These are phyloP conservation scores for Phalacrocorax carbo DNA, from an alignment of 2,113 vertebrate genomes.

Conservation along the genomic window DNA sequence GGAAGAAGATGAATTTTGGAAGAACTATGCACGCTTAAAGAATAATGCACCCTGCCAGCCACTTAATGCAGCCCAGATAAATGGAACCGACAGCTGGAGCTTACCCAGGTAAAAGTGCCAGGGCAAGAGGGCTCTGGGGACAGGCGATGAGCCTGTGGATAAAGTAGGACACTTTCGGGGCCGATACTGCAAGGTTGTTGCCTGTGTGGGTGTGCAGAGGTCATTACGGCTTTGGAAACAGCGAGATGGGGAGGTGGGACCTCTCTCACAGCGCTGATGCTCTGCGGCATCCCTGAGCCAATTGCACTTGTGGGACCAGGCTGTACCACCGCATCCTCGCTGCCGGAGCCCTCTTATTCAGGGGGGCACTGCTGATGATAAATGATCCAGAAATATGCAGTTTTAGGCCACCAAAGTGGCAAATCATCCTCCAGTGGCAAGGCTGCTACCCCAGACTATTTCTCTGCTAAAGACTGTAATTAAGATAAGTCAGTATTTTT, in stretches of 20 bases:
- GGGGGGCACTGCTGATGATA: neutral
- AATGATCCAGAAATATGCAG: neutral
- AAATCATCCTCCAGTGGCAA: neutral
- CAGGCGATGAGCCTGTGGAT: neutral
- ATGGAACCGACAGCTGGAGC: neutral
- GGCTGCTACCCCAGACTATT: neutral
- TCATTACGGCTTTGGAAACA: neutral
- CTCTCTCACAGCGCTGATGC: fast-evolving
- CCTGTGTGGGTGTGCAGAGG: neutral
- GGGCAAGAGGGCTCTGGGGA: neutral
- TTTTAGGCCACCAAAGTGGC: neutral
- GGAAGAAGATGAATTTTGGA: neutral
- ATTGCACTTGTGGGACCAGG: fast-evolving
- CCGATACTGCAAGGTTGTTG: neutral
- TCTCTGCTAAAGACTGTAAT: neutral
- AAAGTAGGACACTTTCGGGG: neutral
- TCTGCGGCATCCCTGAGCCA: neutral
- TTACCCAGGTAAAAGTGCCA: neutral
- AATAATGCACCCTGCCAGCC: neutral
- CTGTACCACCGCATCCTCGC: neutral
- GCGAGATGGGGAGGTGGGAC: neutral
- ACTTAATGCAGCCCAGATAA: neutral
- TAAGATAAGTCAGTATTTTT: neutral
- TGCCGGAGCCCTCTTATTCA: neutral
- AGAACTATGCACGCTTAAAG: neutral